These are phyloP conservation scores for Zosterops japonicus DNA, from an alignment of 2,113 vertebrate species.

Conservation along the genomic window DNA sequence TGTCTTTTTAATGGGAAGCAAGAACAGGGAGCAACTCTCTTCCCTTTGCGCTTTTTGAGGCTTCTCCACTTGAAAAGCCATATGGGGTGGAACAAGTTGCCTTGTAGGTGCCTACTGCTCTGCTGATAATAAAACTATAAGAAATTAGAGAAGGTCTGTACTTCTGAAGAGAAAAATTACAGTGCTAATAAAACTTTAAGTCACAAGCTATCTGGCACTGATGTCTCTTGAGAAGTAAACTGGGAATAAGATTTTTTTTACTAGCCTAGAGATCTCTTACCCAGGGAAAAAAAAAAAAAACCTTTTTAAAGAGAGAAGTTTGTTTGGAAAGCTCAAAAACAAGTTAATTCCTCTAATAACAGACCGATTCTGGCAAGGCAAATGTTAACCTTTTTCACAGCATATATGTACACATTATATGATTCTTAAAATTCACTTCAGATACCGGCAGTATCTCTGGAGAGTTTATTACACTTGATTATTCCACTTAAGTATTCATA, in stretches of 20 bases:
- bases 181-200: not conserved
- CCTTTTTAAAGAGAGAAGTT: not conserved
- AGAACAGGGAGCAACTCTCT: not conserved
- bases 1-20: not conserved
- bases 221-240: not conserved
- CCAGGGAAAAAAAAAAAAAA: not conserved
- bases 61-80: not conserved
- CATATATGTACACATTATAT: not conserved
- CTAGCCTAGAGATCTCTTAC: not conserved
- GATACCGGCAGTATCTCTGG: slow-evolving; percentile 4
- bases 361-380: not conserved
- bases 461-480: slow-evolving; percentile 63
- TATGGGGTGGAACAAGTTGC: not conserved
- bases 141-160: not conserved
- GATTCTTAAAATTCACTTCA: slow-evolving; percentile 40
- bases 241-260: not conserved
- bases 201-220: not conserved
- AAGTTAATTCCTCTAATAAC: not conserved
- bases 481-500: slow-evolving; percentile 63
- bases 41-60: not conserved
- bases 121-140: not conserved
- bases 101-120: not conserved
- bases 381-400: slow-evolving; percentile 48
- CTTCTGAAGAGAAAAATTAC: not conserved
- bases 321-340: not conserved